Base-by-base conservation (phyloP, 2,797 vertebrate species). In the Chaetophractus vellerosus region DNA sequence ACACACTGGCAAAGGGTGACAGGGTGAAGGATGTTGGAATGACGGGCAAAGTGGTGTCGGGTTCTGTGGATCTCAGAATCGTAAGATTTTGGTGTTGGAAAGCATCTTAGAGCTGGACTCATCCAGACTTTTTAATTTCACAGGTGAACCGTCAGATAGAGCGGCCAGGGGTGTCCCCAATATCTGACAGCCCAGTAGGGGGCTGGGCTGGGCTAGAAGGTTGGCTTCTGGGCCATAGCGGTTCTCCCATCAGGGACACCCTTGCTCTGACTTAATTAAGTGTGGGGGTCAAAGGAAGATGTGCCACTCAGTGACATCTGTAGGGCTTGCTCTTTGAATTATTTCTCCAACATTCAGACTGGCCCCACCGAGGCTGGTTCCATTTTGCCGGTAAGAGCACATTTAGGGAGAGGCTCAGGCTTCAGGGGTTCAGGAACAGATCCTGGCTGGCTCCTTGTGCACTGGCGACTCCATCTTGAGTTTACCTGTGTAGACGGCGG, bases 391-490 rank as follows among this genome's bases (percentile, higher is more conserved):
- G 4, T 50, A 28, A 21, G n/a, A 69, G 68, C 31, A 57, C 5
- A 24, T 66, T 10, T 10, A n/a, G 15, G 38, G 71, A 69, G 79
- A 21, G 45, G 52, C 8, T 50, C 14, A 9, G 72, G 61, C 9
- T 61, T 52, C 2, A 2, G 92, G 45, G 31, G n/a, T 38, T 71
- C 7, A 69, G 50, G 33, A n/a, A 50, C 5, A 38, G 57, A 26
- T n/a, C n/a, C 52, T 1, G n/a, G 26, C n/a, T 14, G 61, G 79
- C 61, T 15, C 26, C 8, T 14, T 15, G 38, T 11, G 38, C 31
- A 26, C n/a, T 0, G 0, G 14, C 8, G 0, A 2, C 36, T 31
- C 48, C 26, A 1, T 24, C 59, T 16, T 5, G 31, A 41, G 31
- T 48, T 57, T 38, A 16, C 26, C 0, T 7, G 55, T 31, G 4